Base-by-base conservation (phyloP, 2,113 vertebrate species). In the Pteropus alecto region DNA sequence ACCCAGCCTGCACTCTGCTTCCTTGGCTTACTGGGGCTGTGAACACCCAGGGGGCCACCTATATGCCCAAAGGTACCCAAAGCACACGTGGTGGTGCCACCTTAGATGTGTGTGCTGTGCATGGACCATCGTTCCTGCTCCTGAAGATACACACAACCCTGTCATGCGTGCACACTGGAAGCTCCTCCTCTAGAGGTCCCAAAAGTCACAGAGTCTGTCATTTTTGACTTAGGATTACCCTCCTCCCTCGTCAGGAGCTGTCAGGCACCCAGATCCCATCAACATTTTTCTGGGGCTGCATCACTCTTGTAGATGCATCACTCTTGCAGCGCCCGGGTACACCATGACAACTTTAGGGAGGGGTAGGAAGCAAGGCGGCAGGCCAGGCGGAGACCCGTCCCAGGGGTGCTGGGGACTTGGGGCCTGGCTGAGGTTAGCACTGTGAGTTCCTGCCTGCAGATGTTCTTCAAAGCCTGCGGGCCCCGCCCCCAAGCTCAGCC, bases 141-240 rank as follows among this genome's bases (percentile, higher is more conserved):
- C 48, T 1, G 3, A 38, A 46, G 79, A 24, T 35, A 0, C 41
- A 4, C 2, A 2, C 21, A 10, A 1, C 24, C 41, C 19, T 2
- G 6, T 60, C 48, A 1, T 1, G 0, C 6, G 6, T 11, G 24
- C 7, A 0, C 8, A 0, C 9, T 13, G 68, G 38, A 15, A 5
- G 22, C 77, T n/a, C 18, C 38, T 12, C 91, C n/a, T 56, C 26
- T 33, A 7, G n/a, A n/a, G 67, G 28, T 48, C 56, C 58, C 3
- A 38, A 54, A 24, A 26, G 24, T 61, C 2, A 7, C 43, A 35
- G 21, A 26, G 1, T 30, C 91, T 43, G 63, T 90, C 60, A 5
- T n/a, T 56, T 56, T 58, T 3, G 15, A n/a, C 43, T 33, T 10
- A 38, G 51, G 68, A 7, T 8, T 10, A 51, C 46, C 79, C 43